Evolutionary conservation across 64 coral and sea anemone genomes (phyloP).

Genomic region (Hydrozoanthus tunicans): DNA sequence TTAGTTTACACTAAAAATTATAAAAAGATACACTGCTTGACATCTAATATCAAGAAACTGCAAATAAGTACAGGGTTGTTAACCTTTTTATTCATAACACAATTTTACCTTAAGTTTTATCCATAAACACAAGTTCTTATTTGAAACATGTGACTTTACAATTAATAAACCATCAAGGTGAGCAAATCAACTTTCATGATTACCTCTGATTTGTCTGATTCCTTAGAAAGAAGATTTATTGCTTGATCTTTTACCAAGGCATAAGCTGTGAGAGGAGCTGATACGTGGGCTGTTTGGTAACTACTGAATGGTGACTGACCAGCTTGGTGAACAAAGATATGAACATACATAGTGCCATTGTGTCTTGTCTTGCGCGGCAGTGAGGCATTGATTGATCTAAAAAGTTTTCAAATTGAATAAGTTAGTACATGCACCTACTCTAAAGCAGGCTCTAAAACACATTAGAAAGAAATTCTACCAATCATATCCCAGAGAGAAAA

Average conservation of each 20-base stretch:
- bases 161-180: too few species aligned
- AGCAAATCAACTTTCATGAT: too few species aligned
- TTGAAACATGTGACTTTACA: not conserved
- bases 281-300: slow-evolving; percentile 51
- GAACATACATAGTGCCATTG: slow-evolving; percentile 83
- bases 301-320: slow-evolving; percentile 66
- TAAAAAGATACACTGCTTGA: too few species aligned
- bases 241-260: slow-evolving; percentile 76
- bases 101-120: not conserved
- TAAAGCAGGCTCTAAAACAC: too few species aligned
- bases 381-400: slow-evolving; percentile 78
- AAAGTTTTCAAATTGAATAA: not conserved
- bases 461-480: too few species aligned
- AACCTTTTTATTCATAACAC: too few species aligned
- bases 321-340: slow-evolving; percentile 74
- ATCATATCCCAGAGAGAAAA: too few species aligned
- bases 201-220: slow-evolving; percentile 59
- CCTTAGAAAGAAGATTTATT: slow-evolving; percentile 79
- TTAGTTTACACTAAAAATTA: too few species aligned
- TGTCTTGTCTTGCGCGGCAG: slow-evolving; percentile 83
- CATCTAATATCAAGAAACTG: too few species aligned
- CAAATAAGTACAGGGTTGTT: too few species aligned
- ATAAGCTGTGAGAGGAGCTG: slow-evolving; percentile 76
- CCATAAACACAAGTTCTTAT: not conserved
- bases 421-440: too few species aligned